Evolutionary conservation across 53 echinoderm and acorn worm genomes (phyloP).

Genomic region (Echinarachnius parma): DNA sequence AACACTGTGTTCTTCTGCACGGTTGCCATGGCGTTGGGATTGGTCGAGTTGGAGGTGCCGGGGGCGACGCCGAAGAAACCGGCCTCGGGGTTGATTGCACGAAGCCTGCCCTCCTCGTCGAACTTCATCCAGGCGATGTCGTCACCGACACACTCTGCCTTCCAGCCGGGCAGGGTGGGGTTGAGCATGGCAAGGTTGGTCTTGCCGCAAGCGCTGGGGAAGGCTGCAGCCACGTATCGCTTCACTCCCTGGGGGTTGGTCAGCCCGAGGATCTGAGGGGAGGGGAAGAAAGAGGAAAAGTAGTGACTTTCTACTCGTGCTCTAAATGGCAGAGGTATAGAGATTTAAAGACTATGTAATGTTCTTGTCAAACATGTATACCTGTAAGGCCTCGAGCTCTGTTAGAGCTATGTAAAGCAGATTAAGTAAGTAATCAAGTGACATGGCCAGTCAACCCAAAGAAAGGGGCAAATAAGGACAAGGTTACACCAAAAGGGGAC

Average conservation of each 20-base stretch:
- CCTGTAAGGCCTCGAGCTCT: too few species aligned
- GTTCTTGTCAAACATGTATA: too few species aligned
- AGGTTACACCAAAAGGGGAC: too few species aligned
- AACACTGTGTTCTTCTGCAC: slow-evolving; percentile 81
- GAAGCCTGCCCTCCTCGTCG: slow-evolving; percentile 79
- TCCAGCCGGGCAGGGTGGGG: slow-evolving; percentile 92
- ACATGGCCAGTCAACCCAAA: too few species aligned
- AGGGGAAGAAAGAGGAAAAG: neutral
- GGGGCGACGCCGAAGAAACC: slow-evolving; percentile 99
- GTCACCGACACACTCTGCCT: slow-evolving; percentile 95
- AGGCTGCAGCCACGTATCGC: slow-evolving; percentile 89
- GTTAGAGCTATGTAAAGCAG: too few species aligned
- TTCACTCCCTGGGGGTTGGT: slow-evolving; percentile 95
- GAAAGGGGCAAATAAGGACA: too few species aligned
- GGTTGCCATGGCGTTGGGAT: slow-evolving; percentile 93
- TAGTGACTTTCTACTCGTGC: too few species aligned
- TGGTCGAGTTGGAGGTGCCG: slow-evolving; percentile 85
- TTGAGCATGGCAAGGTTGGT: slow-evolving; percentile 98
- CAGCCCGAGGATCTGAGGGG: slow-evolving; percentile 81
- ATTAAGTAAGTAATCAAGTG: too few species aligned
- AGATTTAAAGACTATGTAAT: too few species aligned
- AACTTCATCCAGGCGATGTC: slow-evolving; percentile 99
- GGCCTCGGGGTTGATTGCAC: slow-evolving; percentile 95
- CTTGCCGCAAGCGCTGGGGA: slow-evolving; percentile 99
- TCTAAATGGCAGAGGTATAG: too few species aligned